phyloP scores from a whole-genome alignment of 1,140 invertebrate genomes.

The Drosophila kikkawai region DNA sequence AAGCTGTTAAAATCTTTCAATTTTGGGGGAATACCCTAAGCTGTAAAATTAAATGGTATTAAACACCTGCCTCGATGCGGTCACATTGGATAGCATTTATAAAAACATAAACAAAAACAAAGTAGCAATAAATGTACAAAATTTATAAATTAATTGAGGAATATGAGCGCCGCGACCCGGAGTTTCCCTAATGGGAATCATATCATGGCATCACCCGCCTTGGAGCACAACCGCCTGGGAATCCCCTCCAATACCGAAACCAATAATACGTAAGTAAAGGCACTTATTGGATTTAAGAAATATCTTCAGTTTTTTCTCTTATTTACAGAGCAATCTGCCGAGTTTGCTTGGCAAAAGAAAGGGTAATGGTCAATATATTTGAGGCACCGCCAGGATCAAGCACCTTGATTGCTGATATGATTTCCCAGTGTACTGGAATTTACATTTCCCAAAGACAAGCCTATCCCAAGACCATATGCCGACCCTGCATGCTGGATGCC shows the following conservation, averaged over 20 bases:
- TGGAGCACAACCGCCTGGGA: not conserved
- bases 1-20: not conserved
- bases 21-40: not conserved
- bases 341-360: not conserved
- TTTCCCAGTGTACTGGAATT: constrained; percentile 4
- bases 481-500: not conserved
- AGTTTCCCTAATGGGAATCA: too few species aligned
- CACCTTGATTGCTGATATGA: not conserved
- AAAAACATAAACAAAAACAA: constrained; percentile 1
- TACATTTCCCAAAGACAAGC: not conserved
- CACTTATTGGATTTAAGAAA: not conserved
- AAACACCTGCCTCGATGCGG: not conserved
- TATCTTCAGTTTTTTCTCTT: not conserved
- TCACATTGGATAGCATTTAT: not conserved
- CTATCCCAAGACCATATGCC: not conserved
- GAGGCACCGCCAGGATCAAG: not conserved
- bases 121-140: not conserved
- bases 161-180: too few species aligned
- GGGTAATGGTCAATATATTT: not conserved
- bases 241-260: too few species aligned
- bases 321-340: not conserved
- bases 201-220: too few species aligned
- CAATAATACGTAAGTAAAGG: not conserved
- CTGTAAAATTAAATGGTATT: not conserved
- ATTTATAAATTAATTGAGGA: too few species aligned